Base-by-base conservation (phyloP, 2,113 vertebrate genomes). In the Oreotrochilus melanogaster region DNA sequence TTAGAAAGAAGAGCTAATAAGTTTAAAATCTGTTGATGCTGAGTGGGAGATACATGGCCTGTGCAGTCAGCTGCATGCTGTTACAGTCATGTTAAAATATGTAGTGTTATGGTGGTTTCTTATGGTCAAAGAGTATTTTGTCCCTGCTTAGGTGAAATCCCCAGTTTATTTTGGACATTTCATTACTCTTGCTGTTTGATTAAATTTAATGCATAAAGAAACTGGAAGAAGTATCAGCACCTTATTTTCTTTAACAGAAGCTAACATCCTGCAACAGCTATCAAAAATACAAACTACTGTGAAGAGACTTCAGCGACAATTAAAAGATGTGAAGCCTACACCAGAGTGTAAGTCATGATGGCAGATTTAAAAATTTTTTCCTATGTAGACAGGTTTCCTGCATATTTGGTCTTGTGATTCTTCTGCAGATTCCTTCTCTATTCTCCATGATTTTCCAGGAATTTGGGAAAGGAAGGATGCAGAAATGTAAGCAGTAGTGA, bases 281-380 rank as follows among this genome's bases (percentile, higher is more conserved):
- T 89, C 97, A 87, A 99, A 98, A 98, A 98, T 99, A 95, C 96
- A 97, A 81, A 98, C 97, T 62, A 97, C 97, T 14, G 98, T 99
- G 70, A 98, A 96, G 86, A 98, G 90, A 85, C 98, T 99, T 96
- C 98, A 99, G 88, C 97, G 84, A 80, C 98, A 99, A 53, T 96
- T 99, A 60, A 98, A 94, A 93, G 98, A 99, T 82, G 98, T 98
- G 84, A 99, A 98, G 72, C 98, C 98, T 45, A 98, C 98, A 89
- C 97, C 98, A 51, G 97, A 98, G 56, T 97, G 99, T 99, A 98
- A 98, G 98, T 96, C 3, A 15, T 14, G 8, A 51, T 18, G 2
- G 30, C 22, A 18, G 16, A 72, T 85, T 54, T 89, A 9, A 78
- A 81, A 83, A 27, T 16, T 2, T 16, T 80, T 88, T 86, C 7